Percentiles rank a stretch among this genome's conserved stretches.
Evolutionary conservation across 1,140 invertebrate species (phyloP).

Genomic region (Phortica variegata): DNA sequence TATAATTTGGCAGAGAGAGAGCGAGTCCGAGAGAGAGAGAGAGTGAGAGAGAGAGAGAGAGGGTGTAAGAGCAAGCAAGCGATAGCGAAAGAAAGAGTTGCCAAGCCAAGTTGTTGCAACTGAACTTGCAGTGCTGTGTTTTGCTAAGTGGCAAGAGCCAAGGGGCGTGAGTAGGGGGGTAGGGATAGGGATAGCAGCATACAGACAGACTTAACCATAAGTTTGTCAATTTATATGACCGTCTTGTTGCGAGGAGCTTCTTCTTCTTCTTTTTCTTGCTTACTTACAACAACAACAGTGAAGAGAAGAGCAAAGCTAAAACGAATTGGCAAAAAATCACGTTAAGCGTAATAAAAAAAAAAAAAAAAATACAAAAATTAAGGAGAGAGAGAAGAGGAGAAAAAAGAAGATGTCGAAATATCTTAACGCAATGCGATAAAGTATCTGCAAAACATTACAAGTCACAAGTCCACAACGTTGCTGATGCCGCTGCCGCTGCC

Average conservation of each 20-base stretch:
- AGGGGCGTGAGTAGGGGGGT: neutral
- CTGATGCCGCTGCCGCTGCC: no score
- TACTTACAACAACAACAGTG: constrained; percentile 1
- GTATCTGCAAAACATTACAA: constrained; percentile 48
- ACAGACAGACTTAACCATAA: constrained; percentile 24
- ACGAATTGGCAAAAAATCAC: constrained; percentile 29
- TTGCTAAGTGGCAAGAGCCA: no score
- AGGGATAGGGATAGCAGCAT: neutral
- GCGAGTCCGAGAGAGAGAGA: constrained; percentile 3
- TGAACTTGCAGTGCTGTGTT: neutral
- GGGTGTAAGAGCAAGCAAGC: no score
- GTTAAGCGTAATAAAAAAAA: constrained; percentile 49
- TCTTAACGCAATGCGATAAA: constrained; percentile 50
- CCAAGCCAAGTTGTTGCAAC: neutral
- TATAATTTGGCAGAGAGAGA: neutral
- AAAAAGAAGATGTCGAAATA: no score
- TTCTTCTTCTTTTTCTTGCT: no score
- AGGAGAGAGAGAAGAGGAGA: no score
- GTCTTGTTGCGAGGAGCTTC: no score
- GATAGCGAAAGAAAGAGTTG: no score
- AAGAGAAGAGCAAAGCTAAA: constrained; percentile 7
- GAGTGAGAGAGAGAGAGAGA: constrained; percentile 7
- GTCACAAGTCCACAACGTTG: no score
- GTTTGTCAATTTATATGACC: constrained; percentile 49
- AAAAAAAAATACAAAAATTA: neutral